Conservation (phyloP, 1,140 invertebrate genomes). For the Helicoverpa armigera region DNA sequence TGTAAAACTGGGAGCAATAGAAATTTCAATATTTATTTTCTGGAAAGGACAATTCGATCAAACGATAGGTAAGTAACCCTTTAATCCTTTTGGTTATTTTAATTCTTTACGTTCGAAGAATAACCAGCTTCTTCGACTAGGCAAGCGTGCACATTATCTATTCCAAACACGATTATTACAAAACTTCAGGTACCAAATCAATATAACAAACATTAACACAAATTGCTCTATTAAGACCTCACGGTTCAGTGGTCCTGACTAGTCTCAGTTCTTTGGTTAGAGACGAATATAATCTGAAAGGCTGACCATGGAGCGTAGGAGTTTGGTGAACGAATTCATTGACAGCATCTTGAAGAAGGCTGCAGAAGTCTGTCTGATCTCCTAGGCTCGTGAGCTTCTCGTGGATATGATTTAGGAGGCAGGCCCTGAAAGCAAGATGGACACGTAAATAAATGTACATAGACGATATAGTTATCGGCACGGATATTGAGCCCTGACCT, state of each 20-base stretch:
- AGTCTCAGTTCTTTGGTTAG: constrained; percentile 24
- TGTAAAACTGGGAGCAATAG: no score
- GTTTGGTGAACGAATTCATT: neutral
- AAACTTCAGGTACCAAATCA: no score
- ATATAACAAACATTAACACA: neutral
- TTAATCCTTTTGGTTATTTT: no score
- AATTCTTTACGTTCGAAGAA: no score
- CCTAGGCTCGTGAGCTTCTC: neutral
- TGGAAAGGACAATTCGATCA: no score
- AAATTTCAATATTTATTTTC: no score
- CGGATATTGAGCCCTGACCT: no score
- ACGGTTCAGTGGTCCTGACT: neutral
- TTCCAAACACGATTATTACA: no score
- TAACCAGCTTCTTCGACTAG: no score
- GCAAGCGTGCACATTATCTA: no score
- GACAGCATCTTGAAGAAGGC: neutral
- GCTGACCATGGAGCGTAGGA: neutral
- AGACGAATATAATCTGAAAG: neutral
- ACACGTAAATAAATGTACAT: neutral
- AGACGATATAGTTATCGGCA: no score
- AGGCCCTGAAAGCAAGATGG: neutral
- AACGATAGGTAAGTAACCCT: no score
- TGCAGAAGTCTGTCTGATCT: constrained; percentile 2
- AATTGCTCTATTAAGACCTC: neutral
- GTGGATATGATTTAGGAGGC: constrained; percentile 1